Base-by-base conservation (phyloP, 1,140 invertebrate species). In the Lepidurus apus region DNA sequence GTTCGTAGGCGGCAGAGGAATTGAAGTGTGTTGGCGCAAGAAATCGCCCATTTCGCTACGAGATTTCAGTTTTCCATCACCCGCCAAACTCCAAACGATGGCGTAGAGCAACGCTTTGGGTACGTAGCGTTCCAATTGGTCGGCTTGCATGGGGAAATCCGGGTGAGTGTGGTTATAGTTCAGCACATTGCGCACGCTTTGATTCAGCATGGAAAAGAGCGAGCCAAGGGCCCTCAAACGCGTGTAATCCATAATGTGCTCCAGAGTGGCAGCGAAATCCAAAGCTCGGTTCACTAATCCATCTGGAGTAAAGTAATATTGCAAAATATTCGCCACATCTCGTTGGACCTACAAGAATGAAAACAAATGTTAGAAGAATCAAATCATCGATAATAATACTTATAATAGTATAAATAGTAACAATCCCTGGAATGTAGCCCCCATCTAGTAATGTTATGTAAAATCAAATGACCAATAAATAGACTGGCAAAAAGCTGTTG, bases 171-270 rank as follows among this genome's bases (percentile, higher is more conserved):
- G 90, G 87, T 99, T 99, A 85, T 99, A 79, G 43, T 79, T 79
- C n/a, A 79, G 73, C 8, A 75, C 45, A 80, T 84, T 90, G 87
- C 92, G 88, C 9, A 93, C 92, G 8, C 93, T 91, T 84, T 99
- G 95, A 85, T 99, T 99, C 1, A 99, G 85, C 96, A 99, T 98
- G 0, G 97, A 98, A 84, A 99, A 99, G 7, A 99, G 87, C 0
- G 97, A 97, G 65, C 93, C 95, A 0, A 99, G 87, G 8, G 98
- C 97, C 74, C 98, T 87, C 80, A 99, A 88, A 42, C 95, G 88
- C 0, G 98, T 99, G 84, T 98, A 98, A 85, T 99, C 97, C 98
- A 99, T 99, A 73, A 99, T 96, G 84, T 99, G 98, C 83, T 99
- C 98, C 82, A 80, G 10, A 44, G 90, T 90, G 82, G 91, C 91